Conservation (phyloP, 2,797 vertebrate species). For the Bradypodion pumilum region DNA sequence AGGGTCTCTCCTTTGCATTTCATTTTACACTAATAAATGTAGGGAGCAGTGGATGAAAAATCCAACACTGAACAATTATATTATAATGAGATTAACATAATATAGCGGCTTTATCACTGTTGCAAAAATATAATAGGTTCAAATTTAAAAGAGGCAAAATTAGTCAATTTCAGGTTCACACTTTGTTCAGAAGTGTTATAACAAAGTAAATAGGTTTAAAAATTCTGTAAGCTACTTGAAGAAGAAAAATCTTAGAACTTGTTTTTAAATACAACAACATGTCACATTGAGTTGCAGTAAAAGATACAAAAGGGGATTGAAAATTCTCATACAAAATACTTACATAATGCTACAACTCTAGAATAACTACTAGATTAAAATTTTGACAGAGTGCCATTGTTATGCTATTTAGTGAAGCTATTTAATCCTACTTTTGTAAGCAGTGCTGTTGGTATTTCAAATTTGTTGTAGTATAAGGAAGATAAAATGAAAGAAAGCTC, state of each 20-base stretch:
- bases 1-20: slow-evolving; percentile 5
- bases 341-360: slow-evolving; percentile 30
- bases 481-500: slow-evolving; percentile 14
- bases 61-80: slow-evolving; percentile 12
- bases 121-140: slow-evolving; percentile 26
- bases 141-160: slow-evolving; percentile 31
- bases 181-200: slow-evolving; percentile 33
- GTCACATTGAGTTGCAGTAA: slow-evolving; percentile 49
- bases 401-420: slow-evolving; percentile 1
- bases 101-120: slow-evolving; percentile 4
- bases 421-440: slow-evolving; percentile 12
- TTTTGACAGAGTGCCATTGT: slow-evolving; percentile 34
- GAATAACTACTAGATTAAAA: background rate
- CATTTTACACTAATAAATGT: background rate
- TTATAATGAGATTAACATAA: slow-evolving; percentile 15
- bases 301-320: slow-evolving; percentile 29
- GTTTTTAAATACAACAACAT: slow-evolving; percentile 41
- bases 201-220: background rate
- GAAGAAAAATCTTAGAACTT: slow-evolving; percentile 9
- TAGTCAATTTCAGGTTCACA: background rate
- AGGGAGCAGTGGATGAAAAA: background rate
- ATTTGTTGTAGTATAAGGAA: slow-evolving; percentile 27
- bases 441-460: background rate
- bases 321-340: background rate
- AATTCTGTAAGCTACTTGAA: background rate